These are phyloP conservation scores for Silurus aristotelis DNA, from an alignment of 2,797 vertebrate genomes.

Conservation along the genomic window DNA sequence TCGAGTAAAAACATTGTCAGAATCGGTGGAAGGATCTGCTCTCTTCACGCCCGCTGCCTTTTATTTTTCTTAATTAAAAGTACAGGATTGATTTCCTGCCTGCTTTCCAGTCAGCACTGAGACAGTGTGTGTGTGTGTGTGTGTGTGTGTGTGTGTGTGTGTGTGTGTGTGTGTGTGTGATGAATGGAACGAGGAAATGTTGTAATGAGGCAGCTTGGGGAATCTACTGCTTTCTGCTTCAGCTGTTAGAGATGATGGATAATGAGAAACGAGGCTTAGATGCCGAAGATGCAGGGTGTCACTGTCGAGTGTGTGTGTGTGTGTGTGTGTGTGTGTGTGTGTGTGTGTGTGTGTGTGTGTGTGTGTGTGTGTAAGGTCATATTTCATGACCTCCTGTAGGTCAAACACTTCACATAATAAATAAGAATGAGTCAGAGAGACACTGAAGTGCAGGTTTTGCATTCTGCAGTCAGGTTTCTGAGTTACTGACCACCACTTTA, in stretches of 20 bases:
- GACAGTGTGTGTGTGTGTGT: not conserved
- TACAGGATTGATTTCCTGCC: conserved; percentile 42
- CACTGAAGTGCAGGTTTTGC: not conserved
- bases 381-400: not conserved
- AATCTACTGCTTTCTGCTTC: conserved; percentile 37
- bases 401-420: not conserved
- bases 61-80: conserved; percentile 41
- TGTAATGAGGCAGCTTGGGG: conserved; percentile 35
- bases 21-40: conserved; percentile 9
- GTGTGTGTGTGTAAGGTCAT: not conserved
- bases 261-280: conserved; percentile 26
- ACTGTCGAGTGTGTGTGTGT: not conserved
- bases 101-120: conserved; percentile 20
- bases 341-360: conserved; percentile 5
- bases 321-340: conserved; percentile 16
- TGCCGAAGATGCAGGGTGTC: not conserved
- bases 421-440: not conserved
- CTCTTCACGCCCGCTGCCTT: conserved; percentile 18
- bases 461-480: not conserved
- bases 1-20: conserved; percentile 13
- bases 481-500: not conserved
- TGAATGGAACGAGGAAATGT: conserved; percentile 28
- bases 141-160: conserved; percentile 20
- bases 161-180: conserved; percentile 26
- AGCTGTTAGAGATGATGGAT: conserved; percentile 28